Percentiles rank a stretch among this genome's conserved stretches.
These are phyloP conservation scores for Sphaerolaimus hirsutus DNA, from an alignment of 2,888 invertebrate genomes.

Conservation along the genomic window DNA sequence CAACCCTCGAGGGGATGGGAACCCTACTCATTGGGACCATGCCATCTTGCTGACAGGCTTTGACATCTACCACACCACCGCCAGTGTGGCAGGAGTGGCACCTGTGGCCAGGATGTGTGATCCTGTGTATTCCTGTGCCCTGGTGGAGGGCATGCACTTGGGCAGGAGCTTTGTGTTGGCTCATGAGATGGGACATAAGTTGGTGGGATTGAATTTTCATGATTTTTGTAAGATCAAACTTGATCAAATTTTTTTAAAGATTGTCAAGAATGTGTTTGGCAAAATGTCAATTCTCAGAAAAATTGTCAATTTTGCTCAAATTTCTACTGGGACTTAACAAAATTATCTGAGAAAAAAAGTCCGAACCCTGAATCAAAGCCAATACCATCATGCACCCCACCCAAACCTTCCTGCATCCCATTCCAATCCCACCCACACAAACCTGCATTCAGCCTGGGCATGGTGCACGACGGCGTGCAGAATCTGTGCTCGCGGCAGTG, in stretches of 20 bases:
- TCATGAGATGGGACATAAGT: slow-evolving; percentile 26
- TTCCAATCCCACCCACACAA: too few species aligned
- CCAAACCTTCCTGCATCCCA: too few species aligned
- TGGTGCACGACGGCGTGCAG: slow-evolving; percentile 25
- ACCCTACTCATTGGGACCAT: slow-evolving; percentile 23
- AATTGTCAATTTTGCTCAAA: too few species aligned
- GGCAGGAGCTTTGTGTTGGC: slow-evolving; percentile 23
- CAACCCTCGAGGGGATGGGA: slow-evolving; percentile 9
- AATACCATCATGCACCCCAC: too few species aligned
- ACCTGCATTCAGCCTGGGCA: slow-evolving; percentile 18
- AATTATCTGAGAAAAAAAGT: too few species aligned
- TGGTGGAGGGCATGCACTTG: slow-evolving; percentile 23
- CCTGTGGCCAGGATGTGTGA: slow-evolving; percentile 25
- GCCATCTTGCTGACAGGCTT: slow-evolving; percentile 21
- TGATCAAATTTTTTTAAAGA: too few species aligned
- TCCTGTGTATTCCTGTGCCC: slow-evolving; percentile 19
- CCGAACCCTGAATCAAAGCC: too few species aligned
- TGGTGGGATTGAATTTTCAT: too few species aligned
- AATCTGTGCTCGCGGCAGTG: slow-evolving; percentile 20
- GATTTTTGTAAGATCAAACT: too few species aligned
- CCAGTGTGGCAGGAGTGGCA: slow-evolving; percentile 24
- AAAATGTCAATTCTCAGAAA: too few species aligned
- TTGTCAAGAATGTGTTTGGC: too few species aligned
- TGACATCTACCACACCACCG: slow-evolving; percentile 24
- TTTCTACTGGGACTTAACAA: too few species aligned